Percentiles rank a stretch among this genome's conserved stretches.
Conservation (phyloP, 2,113 vertebrate genomes). For the Apaloderma vittatum region DNA sequence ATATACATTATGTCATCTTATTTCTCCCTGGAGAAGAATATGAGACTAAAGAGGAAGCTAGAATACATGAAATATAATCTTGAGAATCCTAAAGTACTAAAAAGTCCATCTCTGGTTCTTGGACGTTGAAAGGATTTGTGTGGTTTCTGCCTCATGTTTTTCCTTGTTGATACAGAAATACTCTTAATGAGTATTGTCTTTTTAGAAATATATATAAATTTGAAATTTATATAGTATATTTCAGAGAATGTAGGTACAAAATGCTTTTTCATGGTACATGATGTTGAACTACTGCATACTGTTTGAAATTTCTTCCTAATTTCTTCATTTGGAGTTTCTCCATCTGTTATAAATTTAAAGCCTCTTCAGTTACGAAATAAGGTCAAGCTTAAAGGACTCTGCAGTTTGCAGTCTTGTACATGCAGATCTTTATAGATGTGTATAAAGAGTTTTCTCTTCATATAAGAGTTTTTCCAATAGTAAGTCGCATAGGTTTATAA, state of each 20-base stretch:
- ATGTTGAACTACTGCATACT: background rate
- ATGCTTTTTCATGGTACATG: background rate
- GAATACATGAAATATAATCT: conserved; percentile 41
- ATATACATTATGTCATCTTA: background rate
- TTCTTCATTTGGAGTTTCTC: background rate
- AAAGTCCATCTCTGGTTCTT: background rate
- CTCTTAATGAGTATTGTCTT: background rate
- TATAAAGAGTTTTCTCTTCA: background rate
- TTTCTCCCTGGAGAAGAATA: conserved; percentile 54
- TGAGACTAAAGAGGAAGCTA: conserved; percentile 29
- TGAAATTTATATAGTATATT: background rate
- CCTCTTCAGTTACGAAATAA: background rate
- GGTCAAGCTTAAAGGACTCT: background rate
- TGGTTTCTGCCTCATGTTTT: background rate
- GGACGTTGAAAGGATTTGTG: background rate
- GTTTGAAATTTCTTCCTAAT: background rate
- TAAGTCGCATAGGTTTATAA: background rate
- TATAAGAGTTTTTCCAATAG: too few relatives aligned
- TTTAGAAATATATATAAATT: background rate
- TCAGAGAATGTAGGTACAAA: background rate
- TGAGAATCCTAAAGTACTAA: conserved; percentile 12
- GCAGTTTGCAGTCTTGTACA: background rate
- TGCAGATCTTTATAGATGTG: background rate
- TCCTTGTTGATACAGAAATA: background rate
- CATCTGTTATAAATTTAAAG: background rate